A percentile compares a stretch with the other conserved stretches of the same genome.
phyloP scores from a whole-genome alignment of 2,888 invertebrate genomes.

The Tricholauxania praeusta region DNA sequence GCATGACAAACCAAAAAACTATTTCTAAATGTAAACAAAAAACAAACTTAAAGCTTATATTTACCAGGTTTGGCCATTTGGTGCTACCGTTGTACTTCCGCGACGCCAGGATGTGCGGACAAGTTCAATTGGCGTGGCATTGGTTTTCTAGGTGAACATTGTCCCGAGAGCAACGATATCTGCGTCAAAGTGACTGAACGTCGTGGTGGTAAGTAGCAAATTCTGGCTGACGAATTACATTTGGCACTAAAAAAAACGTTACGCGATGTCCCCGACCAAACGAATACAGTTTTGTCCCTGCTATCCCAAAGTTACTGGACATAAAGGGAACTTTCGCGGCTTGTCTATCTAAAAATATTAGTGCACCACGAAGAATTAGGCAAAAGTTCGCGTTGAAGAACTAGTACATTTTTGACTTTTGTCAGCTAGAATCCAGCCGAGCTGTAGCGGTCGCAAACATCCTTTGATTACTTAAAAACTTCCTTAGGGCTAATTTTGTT shows the following conservation, averaged over 20 bases:
- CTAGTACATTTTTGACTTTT: not conserved
- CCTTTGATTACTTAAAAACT: no score
- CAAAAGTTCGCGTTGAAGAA: not conserved
- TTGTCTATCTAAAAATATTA: no score
- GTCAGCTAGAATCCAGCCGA: not conserved
- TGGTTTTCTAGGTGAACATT: conserved; percentile 81
- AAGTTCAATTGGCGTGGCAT: conserved; percentile 85
- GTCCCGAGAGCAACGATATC: conserved; percentile 86
- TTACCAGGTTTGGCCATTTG: conserved; percentile 75
- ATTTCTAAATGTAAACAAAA: not conserved
- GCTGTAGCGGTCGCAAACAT: no score
- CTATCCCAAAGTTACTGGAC: no score
- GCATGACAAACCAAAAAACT: not conserved
- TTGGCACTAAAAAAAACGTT: not conserved
- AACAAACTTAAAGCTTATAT: not conserved
- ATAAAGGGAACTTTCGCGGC: no score
- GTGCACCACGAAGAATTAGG: no score
- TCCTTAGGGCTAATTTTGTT: no score
- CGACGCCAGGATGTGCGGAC: conserved; percentile 88
- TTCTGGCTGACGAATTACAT: no score
- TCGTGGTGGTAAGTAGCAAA: conserved; percentile 78
- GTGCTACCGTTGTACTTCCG: conserved; percentile 91
- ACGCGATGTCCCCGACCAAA: not conserved
- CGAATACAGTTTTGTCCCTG: no score
- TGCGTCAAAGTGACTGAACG: conserved; percentile 90